Evolutionary conservation across 2,888 invertebrate species (phyloP).

Genomic region (Bombylius discolor): DNA sequence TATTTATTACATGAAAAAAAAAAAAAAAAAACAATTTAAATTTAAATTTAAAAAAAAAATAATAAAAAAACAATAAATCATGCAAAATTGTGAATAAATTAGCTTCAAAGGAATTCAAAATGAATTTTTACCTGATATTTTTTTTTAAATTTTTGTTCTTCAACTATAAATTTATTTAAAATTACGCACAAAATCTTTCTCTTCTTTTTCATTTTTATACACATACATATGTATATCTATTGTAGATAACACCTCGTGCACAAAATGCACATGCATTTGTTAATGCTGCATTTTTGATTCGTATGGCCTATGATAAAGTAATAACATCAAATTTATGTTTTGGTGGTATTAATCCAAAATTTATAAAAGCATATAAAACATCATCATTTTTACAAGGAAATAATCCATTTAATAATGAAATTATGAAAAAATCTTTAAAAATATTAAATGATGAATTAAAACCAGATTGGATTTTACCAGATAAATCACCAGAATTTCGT

Average conservation of each 20-base stretch:
- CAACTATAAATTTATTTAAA: too few relatives aligned
- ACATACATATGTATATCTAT: not conserved
- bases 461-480: constrained; percentile 47
- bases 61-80: too few relatives aligned
- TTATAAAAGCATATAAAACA: constrained; percentile 41
- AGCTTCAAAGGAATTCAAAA: too few relatives aligned
- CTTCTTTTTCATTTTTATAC: too few relatives aligned
- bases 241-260: constrained; percentile 41
- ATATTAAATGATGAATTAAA: constrained; percentile 45
- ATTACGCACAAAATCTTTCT: too few relatives aligned
- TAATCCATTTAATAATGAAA: constrained; percentile 35
- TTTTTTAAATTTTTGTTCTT: too few relatives aligned
- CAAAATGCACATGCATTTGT: constrained; percentile 59
- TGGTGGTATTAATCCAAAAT: constrained; percentile 43
- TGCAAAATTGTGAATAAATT: too few relatives aligned
- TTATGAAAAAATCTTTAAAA: constrained; percentile 39
- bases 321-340: constrained; percentile 41
- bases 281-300: constrained; percentile 53
- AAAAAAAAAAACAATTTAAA: too few relatives aligned
- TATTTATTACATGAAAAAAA: too few relatives aligned
- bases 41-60: too few relatives aligned
- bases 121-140: too few relatives aligned
- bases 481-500: constrained; percentile 50
- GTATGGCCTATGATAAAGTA: constrained; percentile 31
- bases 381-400: constrained; percentile 30